phyloP scores from a whole-genome alignment of 2,113 vertebrate genomes.

The Chelonoidis abingdonii region DNA sequence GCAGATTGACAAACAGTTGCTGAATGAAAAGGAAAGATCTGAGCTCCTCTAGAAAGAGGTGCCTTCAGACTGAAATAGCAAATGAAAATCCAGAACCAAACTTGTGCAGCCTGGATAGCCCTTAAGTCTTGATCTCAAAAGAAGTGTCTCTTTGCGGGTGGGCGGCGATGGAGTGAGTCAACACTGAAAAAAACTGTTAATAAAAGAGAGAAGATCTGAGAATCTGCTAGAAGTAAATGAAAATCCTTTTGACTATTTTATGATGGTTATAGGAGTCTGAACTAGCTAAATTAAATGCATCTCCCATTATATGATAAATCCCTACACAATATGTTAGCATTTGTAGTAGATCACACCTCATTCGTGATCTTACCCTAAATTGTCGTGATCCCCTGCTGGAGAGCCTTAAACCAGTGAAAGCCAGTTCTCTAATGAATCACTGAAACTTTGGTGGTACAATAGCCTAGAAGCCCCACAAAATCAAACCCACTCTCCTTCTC shows the following conservation, averaged over 20 bases:
- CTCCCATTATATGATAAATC: background rate
- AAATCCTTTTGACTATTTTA: background rate
- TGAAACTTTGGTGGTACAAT: slow-evolving; percentile 49
- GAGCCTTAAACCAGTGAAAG: background rate
- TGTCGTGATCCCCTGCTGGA: background rate
- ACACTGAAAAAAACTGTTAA: background rate
- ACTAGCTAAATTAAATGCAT: background rate
- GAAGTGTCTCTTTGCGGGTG: background rate
- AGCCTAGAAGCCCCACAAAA: slow-evolving; percentile 48
- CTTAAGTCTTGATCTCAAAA: background rate
- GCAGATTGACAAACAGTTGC: background rate
- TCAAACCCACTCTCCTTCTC: slow-evolving; percentile 8
- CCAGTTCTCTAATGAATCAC: slow-evolving; percentile 37
- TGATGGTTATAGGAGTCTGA: background rate
- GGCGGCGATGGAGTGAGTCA: accelerated
- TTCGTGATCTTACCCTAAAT: background rate
- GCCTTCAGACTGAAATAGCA: background rate
- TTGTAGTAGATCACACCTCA: background rate
- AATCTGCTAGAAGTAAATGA: background rate
- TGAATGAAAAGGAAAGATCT: background rate
- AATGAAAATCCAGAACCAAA: background rate
- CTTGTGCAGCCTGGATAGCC: background rate
- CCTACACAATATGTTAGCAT: background rate
- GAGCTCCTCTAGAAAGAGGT: background rate
- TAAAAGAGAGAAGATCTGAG: background rate